Base-by-base conservation (phyloP, 1,140 invertebrate species). In the silkworm (Bombyx mori) region DNA sequence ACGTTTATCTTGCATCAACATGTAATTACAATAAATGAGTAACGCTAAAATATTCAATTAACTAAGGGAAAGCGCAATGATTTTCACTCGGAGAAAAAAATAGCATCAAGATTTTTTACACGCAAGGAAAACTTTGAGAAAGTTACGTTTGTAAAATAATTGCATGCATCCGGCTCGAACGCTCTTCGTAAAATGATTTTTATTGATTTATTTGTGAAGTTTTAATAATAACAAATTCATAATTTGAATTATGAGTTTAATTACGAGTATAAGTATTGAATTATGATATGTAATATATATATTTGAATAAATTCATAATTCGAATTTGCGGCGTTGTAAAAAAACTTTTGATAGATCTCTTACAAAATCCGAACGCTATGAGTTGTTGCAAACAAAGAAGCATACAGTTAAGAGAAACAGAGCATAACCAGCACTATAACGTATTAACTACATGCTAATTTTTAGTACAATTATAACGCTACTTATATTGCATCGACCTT, bases 401-500 rank as follows among this genome's bases (percentile, higher is more conserved):
- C 26, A 35, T 35, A 35, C 26, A 35, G 26, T 35, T 35, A 35
- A 35, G 26, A 35, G 68, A 85, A 77, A 68, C 79, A 87, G 83
- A 87, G 83, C 83, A 63, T 62, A 82, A 82, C 76, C 57, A 65
- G 70, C 77, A 66, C 71, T 73, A 82, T 85, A 79, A 79, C 75
- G 65, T 72, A 79, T 69, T 82, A 82, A 74, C 77, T 71, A 82
- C 82, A 86, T 86, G 82, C 82, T 86, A 85, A 87, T 87, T 79
- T 78, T 68, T 54, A 63, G 52, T 61, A 64, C 26, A 35, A 35
- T 35, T 35, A 35, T 35, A 35, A 35, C 26, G 26, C 26, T 35
- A 35, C 26, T 3, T 35, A 35, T 35, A 35, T 35, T 5, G 26
- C 26, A 3, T 35, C 26, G 26, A 35, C 26, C 26, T 35, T 35